Conservation (phyloP, 2,888 invertebrate genomes). For the Globia sparganii region DNA sequence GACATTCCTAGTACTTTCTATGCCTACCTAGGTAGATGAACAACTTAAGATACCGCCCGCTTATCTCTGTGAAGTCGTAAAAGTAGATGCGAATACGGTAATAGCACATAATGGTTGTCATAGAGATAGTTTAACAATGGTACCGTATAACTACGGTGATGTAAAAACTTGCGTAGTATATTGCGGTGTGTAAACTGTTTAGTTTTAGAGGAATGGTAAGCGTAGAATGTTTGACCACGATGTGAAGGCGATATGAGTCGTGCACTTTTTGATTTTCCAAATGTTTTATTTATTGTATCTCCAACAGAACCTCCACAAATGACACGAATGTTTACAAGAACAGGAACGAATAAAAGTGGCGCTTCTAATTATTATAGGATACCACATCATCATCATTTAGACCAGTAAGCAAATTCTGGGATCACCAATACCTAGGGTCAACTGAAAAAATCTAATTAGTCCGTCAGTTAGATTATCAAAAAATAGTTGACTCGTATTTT, state of each 20-base stretch:
- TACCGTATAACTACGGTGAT: background rate
- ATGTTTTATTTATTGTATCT: background rate
- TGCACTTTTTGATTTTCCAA: too few relatives aligned
- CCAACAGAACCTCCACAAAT: background rate
- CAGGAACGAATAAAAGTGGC: background rate
- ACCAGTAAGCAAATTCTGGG: too few relatives aligned
- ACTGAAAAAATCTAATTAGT: too few relatives aligned
- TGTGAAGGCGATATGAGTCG: background rate
- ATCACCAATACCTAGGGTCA: too few relatives aligned
- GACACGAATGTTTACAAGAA: background rate
- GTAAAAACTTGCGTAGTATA: constrained; percentile 17
- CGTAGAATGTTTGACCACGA: background rate
- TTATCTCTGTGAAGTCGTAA: constrained; percentile 49
- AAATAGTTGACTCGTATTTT: too few relatives aligned
- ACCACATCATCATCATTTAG: background rate
- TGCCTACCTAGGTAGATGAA: constrained; percentile 2
- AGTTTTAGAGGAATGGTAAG: background rate
- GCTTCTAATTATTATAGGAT: background rate
- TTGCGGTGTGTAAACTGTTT: background rate
- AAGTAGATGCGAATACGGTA: constrained; percentile 47
- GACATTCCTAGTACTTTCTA: background rate
- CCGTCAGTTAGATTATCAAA: too few relatives aligned
- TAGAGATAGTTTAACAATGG: constrained; percentile 36
- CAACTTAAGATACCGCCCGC: constrained; percentile 25
- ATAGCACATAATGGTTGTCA: constrained; percentile 36